phyloP scores from a whole-genome alignment of 2,113 vertebrate species.

The Pimephales promelas region DNA sequence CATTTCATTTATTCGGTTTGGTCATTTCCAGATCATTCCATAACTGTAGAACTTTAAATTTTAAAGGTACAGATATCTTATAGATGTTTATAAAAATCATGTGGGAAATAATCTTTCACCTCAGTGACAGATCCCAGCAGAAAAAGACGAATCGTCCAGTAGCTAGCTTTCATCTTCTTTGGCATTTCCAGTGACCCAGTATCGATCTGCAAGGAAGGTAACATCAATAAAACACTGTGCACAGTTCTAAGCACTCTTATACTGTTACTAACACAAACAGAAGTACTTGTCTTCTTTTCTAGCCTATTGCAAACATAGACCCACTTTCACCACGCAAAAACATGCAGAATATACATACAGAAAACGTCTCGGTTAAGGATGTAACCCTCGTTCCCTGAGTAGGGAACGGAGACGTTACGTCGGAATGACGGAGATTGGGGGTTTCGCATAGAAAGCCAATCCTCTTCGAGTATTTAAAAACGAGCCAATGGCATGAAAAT shows the following conservation, averaged over 20 bases:
- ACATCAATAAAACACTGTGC: slow-evolving; percentile 35
- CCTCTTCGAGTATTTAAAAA: too few species aligned
- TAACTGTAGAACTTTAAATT: background rate
- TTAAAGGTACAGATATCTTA: background rate
- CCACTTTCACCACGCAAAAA: background rate
- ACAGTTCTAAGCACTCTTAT: slow-evolving; percentile 3
- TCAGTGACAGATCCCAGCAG: slow-evolving; percentile 69
- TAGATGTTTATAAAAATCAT: background rate
- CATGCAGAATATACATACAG: background rate
- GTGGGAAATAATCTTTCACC: slow-evolving; percentile 71
- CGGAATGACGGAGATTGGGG: too few species aligned
- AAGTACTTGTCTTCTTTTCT: background rate
- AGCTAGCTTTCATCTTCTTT: slow-evolving; percentile 71
- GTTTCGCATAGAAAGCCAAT: too few species aligned
- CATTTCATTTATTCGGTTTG: too few species aligned
- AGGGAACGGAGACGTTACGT: too few species aligned
- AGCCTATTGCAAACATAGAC: background rate
- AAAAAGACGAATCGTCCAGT: slow-evolving; percentile 66
- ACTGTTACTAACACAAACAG: background rate
- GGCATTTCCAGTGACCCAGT: slow-evolving; percentile 54
- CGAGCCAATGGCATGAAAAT: too few species aligned
- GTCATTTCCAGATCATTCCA: too few species aligned
- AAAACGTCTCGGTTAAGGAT: too few species aligned
- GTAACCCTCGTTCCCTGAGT: too few species aligned
- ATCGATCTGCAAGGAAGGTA: slow-evolving; percentile 65